Base-by-base conservation (phyloP, 1,140 invertebrate species). In the Palaemon carinicauda region DNA sequence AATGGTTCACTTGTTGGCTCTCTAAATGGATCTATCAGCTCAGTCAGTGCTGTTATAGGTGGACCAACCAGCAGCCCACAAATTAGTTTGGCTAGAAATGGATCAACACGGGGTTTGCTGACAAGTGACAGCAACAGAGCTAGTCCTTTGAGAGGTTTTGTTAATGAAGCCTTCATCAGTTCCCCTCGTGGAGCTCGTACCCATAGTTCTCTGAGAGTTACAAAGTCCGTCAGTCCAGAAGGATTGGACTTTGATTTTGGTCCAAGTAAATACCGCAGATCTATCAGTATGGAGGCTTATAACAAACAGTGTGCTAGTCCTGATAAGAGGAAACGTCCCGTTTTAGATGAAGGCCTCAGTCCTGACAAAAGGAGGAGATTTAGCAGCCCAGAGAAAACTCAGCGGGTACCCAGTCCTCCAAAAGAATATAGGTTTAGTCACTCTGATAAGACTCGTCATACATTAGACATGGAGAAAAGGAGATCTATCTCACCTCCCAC, bases 261-360 rank as follows among this genome's bases (percentile, higher is more conserved):
- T 15, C 73, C 82, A 19, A 88, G 87, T 65, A 88, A 88, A 69
- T 89, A 89, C 50, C 82, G 87, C 17, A 74, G 89, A 7, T 89
- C 89, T 50, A 89, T 89, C 21, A 89, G 89, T 82, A 89, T 89
- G 89, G 89, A 87, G 52, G 89, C 89, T 10, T 89, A 89, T 75
- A 88, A 82, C 56, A 52, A 71, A 21, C 82, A 81, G 4, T 79
- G 82, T 73, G 69, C 60, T n/a, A 89, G 89, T 82, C 89, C 89
- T 29, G 89, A 89, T 75, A 89, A 89, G 73, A 85, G 89, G 33
- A 89, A 89, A 33, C 86, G 89, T 19, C 78, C 87, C n/a, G 80
- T 75, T 50, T 33, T 87, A 65, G 89, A 89, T 65, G 89, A 89
- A 73, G 89, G 89, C 24, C 51, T 79, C 56, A 80, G 69, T 53